Evolutionary conservation across 2,797 vertebrate genomes (phyloP), one percentile per base, ranked within the genome.

Genomic region (Crax fasciolata): DNA sequence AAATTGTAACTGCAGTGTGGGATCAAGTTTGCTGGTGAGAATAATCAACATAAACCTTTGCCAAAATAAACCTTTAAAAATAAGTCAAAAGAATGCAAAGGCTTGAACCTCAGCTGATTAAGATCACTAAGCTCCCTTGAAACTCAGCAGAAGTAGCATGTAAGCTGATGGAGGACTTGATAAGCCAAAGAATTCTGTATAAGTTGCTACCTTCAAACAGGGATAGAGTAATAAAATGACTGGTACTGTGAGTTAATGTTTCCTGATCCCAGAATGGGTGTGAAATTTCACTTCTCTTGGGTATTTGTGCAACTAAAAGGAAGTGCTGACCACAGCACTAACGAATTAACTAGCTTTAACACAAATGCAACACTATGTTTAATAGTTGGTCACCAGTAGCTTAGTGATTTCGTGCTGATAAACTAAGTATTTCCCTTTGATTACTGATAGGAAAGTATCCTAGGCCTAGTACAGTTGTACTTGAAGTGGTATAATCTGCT

Each of bases 251-350:
- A 92, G 38, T 75, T 66, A 46, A 35, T 32, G 51, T 62, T 95
- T 92, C 73, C 84, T 78, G 46, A 91, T 84, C 51, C 57, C 73
- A 68, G 35, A 41, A 70, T 72, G 90, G 89, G 54, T 93, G 84
- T 90, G 84, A 77, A 71, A 68, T 95, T 96, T 95, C 90, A 96
- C 84, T 96, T 94, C 86, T 87, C 74, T 90, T 72, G 65, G 61
- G 85, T 96, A 81, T 96, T 96, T 93, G 76, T 70, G 46, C 57
- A 83, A 73, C 61, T 81, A 80, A 75, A 54, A 92, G 95, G 93
- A 96, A 94, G 89, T 70, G 51, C 54, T 83, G 93, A 92, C 93
- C 86, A 78, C 79, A 85, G 58, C 25, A 25, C 55, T 83, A 92
- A 88, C 11, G 2, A 84, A 90, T 92, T 94, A 95, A 81, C 94